These are phyloP conservation scores for Drosophila azteca DNA, from an alignment of 1,140 invertebrate species.

Conservation along the genomic window DNA sequence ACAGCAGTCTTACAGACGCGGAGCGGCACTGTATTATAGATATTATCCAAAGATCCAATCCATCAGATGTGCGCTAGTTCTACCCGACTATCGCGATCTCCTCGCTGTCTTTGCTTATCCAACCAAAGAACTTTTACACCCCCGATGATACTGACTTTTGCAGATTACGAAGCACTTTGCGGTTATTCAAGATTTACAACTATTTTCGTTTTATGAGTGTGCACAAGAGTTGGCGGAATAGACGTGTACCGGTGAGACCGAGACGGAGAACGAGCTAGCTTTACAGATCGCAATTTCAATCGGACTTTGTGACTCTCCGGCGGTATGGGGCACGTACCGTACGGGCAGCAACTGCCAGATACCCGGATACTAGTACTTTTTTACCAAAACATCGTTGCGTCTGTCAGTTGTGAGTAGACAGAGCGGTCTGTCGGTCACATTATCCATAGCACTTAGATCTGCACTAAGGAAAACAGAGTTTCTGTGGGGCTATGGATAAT, in stretches of 20 bases:
- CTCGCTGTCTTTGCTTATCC: background rate
- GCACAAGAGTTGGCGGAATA: background rate
- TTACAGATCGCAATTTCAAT: constrained; percentile 56
- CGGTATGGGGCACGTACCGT: constrained; percentile 24
- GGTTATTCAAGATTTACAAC: constrained; percentile 44
- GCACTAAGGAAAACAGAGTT: background rate
- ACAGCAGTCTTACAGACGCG: too few species aligned
- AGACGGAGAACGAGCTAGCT: background rate
- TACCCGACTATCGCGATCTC: constrained; percentile 3
- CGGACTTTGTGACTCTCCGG: constrained; percentile 44
- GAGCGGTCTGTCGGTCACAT: constrained; percentile 18
- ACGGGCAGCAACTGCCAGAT: background rate
- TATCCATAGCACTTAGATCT: background rate
- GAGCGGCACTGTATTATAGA: too few species aligned
- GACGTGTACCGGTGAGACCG: too few species aligned
- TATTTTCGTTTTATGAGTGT: background rate
- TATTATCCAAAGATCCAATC: too few species aligned
- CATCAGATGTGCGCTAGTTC: background rate
- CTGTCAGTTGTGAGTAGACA: constrained; percentile 45
- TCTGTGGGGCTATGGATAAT: constrained; percentile 60
- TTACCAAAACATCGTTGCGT: constrained; percentile 5
- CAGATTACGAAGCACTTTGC: constrained; percentile 25
- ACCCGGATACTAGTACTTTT: constrained; percentile 30
- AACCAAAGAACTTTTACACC: constrained; percentile 15
- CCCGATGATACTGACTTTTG: constrained; percentile 29